These are phyloP conservation scores for Heliconius congener DNA, from an alignment of 1,140 invertebrate genomes.

Conservation along the genomic window DNA sequence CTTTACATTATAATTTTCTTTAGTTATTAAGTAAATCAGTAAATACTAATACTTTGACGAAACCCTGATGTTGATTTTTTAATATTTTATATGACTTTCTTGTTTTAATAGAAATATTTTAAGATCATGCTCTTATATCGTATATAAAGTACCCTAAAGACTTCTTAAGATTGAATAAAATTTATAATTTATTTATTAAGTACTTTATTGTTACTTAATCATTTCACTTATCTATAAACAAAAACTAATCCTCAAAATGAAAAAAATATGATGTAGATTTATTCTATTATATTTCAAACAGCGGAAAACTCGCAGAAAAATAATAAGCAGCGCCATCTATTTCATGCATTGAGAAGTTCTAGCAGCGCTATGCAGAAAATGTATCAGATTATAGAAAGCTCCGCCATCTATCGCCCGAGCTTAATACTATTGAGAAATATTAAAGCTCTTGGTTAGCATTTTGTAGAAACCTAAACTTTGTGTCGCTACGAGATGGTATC, in stretches of 20 bases:
- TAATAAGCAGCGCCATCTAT: conserved; percentile 20
- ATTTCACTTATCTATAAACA: too few species aligned
- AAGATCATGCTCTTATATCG: too few species aligned
- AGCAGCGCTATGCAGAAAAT: not conserved
- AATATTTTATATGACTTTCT: too few species aligned
- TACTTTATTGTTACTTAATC: too few species aligned
- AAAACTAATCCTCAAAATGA: too few species aligned
- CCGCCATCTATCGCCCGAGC: conserved; percentile 30
- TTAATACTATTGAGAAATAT: conserved; percentile 16
- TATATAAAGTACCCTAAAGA: too few species aligned
- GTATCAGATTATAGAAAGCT: not conserved
- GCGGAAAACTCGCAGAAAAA: not conserved
- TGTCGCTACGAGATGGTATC: conserved; percentile 21
- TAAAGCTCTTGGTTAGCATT: conserved; percentile 18
- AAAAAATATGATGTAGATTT: not conserved
- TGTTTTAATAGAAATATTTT: too few species aligned
- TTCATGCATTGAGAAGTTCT: not conserved
- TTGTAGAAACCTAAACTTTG: not conserved
- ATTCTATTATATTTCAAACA: not conserved
- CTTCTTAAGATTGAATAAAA: too few species aligned
- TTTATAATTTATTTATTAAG: too few species aligned
- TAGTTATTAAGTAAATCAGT: conserved; percentile 11
- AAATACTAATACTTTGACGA: not conserved
- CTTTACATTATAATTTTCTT: not conserved
- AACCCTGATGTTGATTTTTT: not conserved